Base-by-base conservation (phyloP, 1,140 invertebrate species). In the Drosophila burlai region DNA sequence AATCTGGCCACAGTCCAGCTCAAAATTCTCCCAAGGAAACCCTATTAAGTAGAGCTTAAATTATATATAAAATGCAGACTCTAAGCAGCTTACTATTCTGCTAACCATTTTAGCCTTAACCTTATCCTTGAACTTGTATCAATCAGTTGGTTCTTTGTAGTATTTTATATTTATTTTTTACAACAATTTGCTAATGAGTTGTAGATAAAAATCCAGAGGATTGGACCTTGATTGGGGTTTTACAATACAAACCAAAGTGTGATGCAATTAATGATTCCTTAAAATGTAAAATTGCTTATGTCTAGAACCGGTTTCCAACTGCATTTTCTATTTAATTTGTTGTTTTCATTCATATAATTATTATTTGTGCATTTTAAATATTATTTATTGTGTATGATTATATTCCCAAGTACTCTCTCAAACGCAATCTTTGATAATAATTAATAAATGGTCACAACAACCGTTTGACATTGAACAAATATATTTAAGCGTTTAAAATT, bases 261-360 rank as follows among this genome's bases (percentile, higher is more conserved):
- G n/a, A 64, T 29, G 29, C 10, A 18, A 60, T 50, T 21, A 21
- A 18, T 52, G 50, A 31, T 42, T 10, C 10, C 10, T 18, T 42
- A 31, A 42, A 59, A 34, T 8, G 36, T 26, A 6, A 21, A 40
- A 5, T 36, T 36, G 13, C 36, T 57, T n/a, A 38, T 40, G 5
- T 63, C 4, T 29, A 10, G 16, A 55, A 55, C 61, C n/a, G 61
- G 36, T 54, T 69, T 54, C 3, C 21, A 16, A 21, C 2, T 42
- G 5, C 24, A 52, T 67, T 34, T 54, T 31, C 6, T 16, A 55
- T 10, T 18, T 21, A 9, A 21, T 24, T 8, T 8, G 13, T 36
- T 55, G 36, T 36, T 24, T 10, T 9, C 3, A 31, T 18, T 34
- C 1, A 13, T 52, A 52, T 40, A 3, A 24, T 7, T 46, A 15